Conservation (phyloP, 1,140 invertebrate species). For the Mizuhopecten yessoensis region DNA sequence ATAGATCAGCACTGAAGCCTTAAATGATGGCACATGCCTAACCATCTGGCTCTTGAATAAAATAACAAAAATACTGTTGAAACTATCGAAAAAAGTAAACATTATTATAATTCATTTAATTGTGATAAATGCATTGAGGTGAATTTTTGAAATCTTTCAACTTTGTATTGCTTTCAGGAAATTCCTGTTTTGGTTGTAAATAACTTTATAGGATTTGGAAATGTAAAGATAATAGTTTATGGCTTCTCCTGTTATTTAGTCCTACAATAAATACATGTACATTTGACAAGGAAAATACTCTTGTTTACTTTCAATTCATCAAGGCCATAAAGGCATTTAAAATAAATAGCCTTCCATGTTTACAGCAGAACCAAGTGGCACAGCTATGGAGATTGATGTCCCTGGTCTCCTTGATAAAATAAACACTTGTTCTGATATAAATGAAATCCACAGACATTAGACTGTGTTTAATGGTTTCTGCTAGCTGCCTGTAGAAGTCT, state of each 20-base stretch:
- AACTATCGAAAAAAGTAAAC: too few relatives aligned
- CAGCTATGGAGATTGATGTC: conserved; percentile 16
- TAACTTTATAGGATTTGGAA: neutral
- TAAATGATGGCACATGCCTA: too few relatives aligned
- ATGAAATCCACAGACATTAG: conserved; percentile 17
- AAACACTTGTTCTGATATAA: conserved; percentile 7
- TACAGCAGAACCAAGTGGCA: neutral
- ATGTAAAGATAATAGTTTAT: neutral
- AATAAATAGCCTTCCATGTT: neutral
- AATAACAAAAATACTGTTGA: too few relatives aligned
- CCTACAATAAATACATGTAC: neutral
- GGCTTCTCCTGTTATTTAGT: neutral
- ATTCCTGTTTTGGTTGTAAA: neutral
- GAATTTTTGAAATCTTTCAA: too few relatives aligned
- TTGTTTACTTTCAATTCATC: conserved; percentile 16
- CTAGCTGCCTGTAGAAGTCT: neutral
- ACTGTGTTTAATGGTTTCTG: conserved; percentile 14
- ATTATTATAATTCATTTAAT: too few relatives aligned
- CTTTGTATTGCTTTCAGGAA: too few relatives aligned
- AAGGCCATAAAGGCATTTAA: neutral
- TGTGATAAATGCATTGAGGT: too few relatives aligned
- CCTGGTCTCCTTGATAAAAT: neutral
- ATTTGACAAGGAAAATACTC: neutral
- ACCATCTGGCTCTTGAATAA: too few relatives aligned
- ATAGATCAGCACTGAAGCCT: too few relatives aligned